Evolutionary conservation across 2,113 vertebrate species (phyloP), one percentile per base, ranked within the genome.

Genomic region (Rissa tridactyla): DNA sequence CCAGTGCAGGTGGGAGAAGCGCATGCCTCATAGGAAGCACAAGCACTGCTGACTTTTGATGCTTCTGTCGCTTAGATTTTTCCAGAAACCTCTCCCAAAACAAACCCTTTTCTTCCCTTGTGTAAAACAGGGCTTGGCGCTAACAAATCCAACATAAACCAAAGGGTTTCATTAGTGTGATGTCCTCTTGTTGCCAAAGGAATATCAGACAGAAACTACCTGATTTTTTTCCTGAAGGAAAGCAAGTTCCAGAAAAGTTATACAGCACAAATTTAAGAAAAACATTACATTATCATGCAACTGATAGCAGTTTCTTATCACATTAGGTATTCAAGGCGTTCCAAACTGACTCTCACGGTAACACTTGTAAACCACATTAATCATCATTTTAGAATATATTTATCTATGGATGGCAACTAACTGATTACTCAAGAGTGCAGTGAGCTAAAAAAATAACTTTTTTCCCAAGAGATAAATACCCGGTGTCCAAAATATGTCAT

Each of bases 281-380:
- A 96, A 47, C 76, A 61, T 88, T 68, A 38, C 34, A 68, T 92
- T 91, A 89, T 72, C 8, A 15, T 55, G 86, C 9, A 94, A 81
- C 47, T 38, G 5, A 69, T 6, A 26, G 4, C 25, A 81, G 57
- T 88, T 77, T 66, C 32, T 64, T 86, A 89, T 52, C 38, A 60
- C 30, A 81, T 76, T 84, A 92, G 47, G 54, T 75, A 52, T 40
- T 76, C 91, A 90, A 81, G 46, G 34, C 82, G 60, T 93, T 96
- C 81, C 62, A 95, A 91, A 78, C 70, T 34, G 64, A 83, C 57
- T 96, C 94, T 95, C 34, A 80, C n/a, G 90, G 32, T 38, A 82
- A 42, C 62, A 93, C 58, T 81, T 96, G n/a, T 71, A 93, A 88
- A 86, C 51, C 6, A 15, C 85, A 93, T 73, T 90, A 82, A 91